Conservation (phyloP, 1,140 invertebrate species). For the Heliconius nattereri region DNA sequence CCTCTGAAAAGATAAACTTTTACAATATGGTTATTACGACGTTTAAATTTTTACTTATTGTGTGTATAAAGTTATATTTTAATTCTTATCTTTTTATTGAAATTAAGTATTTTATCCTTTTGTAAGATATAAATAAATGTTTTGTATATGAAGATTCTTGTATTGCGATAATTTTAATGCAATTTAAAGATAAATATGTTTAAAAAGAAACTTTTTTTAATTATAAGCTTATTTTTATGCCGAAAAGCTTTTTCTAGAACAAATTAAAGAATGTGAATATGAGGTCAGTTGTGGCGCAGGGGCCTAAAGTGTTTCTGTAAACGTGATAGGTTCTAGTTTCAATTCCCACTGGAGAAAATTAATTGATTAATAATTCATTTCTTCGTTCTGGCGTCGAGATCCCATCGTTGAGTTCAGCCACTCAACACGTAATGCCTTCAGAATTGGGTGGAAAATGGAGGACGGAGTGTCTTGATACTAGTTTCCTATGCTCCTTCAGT, state of each 20-base stretch:
- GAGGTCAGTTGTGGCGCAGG: too few species aligned
- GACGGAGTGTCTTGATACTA: background rate
- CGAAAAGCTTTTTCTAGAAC: background rate
- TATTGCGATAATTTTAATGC: slow-evolving; percentile 3
- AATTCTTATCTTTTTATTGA: slow-evolving; percentile 34
- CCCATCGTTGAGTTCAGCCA: too few species aligned
- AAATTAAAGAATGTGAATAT: background rate
- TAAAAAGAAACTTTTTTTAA: background rate
- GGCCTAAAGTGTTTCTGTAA: too few species aligned
- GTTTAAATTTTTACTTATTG: slow-evolving; percentile 22
- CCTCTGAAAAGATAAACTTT: slow-evolving; percentile 29
- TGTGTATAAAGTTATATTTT: slow-evolving; percentile 32
- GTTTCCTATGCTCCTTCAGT: background rate
- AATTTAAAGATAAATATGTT: slow-evolving; percentile 8
- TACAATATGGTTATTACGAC: slow-evolving; percentile 33
- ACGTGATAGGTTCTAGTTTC: too few species aligned
- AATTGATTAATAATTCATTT: too few species aligned
- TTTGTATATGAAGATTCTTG: slow-evolving; percentile 7
- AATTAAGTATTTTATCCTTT: slow-evolving; percentile 19
- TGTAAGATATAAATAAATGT: background rate
- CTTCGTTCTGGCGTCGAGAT: too few species aligned
- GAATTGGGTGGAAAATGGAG: too few species aligned
- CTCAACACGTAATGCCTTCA: too few species aligned
- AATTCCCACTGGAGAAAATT: too few species aligned
- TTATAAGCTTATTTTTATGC: background rate